Evolutionary conservation across 2,888 invertebrate species (phyloP).

Genomic region (Anoplius nigerrimus): DNA sequence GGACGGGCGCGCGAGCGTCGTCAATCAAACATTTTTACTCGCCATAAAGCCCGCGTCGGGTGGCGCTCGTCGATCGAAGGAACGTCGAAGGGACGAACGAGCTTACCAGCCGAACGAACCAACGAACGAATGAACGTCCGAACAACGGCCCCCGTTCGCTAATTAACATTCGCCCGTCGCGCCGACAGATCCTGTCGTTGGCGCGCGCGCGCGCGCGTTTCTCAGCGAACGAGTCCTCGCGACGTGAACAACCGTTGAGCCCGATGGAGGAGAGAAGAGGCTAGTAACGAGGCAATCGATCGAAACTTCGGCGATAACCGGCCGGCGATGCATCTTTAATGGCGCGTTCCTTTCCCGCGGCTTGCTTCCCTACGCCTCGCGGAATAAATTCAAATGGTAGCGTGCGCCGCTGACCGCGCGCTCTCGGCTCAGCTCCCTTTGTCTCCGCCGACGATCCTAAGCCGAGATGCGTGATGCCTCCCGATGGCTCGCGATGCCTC

Average conservation of each 20-base stretch:
- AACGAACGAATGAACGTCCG: too few relatives aligned
- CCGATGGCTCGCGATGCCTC: too few relatives aligned
- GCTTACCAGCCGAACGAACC: too few relatives aligned
- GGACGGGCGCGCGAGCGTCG: too few relatives aligned
- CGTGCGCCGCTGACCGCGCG: not conserved
- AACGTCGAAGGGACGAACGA: not conserved
- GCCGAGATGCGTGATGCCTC: not conserved
- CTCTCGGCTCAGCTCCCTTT: not conserved
- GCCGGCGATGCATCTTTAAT: not conserved
- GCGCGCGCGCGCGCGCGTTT: too few relatives aligned
- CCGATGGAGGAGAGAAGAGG: too few relatives aligned
- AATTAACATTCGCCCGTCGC: too few relatives aligned
- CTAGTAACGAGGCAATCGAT: too few relatives aligned
- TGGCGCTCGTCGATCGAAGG: not conserved
- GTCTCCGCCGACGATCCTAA: not conserved
- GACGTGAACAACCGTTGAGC: too few relatives aligned
- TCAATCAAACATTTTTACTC: too few relatives aligned
- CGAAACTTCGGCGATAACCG: not conserved
- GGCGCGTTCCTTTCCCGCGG: not conserved
- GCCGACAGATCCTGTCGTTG: too few relatives aligned
- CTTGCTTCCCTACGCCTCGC: not conserved
- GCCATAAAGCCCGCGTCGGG: not conserved
- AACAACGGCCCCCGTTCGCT: not conserved
- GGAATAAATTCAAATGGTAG: constrained; percentile 2
- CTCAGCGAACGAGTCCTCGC: too few relatives aligned